A percentile compares a stretch with the other conserved stretches of the same genome.
phyloP scores from a whole-genome alignment of 2,888 invertebrate genomes.

The Pammene fasciana region DNA sequence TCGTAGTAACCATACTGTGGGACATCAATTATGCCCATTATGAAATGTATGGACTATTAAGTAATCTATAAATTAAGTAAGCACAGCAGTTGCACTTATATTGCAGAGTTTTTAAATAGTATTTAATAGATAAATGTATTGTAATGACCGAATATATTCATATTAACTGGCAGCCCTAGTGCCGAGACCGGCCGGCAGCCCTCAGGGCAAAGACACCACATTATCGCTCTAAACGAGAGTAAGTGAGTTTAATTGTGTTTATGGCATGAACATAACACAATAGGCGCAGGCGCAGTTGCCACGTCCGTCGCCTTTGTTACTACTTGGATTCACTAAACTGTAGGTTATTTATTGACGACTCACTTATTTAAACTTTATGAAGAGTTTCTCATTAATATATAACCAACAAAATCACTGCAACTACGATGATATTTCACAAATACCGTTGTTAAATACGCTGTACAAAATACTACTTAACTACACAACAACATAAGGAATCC shows the following conservation, averaged over 20 bases:
- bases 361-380: background rate
- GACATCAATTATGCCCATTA: too few relatives aligned
- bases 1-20: too few relatives aligned
- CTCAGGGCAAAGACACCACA: constrained; percentile 75
- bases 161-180: constrained; percentile 24
- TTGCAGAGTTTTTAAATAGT: too few relatives aligned
- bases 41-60: too few relatives aligned
- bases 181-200: constrained; percentile 44
- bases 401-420: background rate
- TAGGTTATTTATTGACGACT: background rate
- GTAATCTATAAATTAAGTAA: too few relatives aligned
- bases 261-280: constrained; percentile 74
- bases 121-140: too few relatives aligned
- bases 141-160: too few relatives aligned
- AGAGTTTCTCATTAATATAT: background rate
- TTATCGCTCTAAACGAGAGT: constrained; percentile 76
- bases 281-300: constrained; percentile 57
- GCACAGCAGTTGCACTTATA: too few relatives aligned
- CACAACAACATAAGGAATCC: too few relatives aligned
- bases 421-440: too few relatives aligned
- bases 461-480: too few relatives aligned
- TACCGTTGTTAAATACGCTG: too few relatives aligned
- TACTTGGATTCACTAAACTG: constrained; percentile 3
- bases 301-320: constrained; percentile 53
- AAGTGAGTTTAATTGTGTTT: constrained; percentile 82